Evolutionary conservation across 2,797 vertebrate genomes (phyloP).

Genomic region (Lepus oiostolus): DNA sequence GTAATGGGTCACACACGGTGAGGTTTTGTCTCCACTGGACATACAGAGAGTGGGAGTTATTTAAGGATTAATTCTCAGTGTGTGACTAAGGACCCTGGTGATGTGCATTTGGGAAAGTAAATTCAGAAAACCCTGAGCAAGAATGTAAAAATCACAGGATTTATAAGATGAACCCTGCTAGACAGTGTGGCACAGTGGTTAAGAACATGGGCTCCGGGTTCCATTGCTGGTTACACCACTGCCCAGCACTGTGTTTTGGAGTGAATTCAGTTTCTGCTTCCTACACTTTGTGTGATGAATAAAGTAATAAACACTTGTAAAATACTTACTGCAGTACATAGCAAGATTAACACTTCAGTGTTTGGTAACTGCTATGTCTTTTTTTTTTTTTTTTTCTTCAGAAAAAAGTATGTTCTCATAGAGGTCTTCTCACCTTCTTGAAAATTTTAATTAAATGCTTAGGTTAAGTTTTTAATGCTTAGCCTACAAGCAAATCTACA

Average conservation of each 20-base stretch:
- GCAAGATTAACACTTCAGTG: neutral
- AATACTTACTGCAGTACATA: neutral
- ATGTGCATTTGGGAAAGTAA: neutral
- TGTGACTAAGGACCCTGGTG: constrained; percentile 15
- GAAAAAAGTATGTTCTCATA: neutral
- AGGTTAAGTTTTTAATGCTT: neutral
- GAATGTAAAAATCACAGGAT: constrained; percentile 26
- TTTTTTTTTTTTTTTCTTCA: neutral
- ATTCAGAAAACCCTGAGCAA: neutral
- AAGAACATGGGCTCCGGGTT: neutral
- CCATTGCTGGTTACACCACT: neutral
- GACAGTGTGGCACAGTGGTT: neutral
- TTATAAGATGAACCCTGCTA: neutral
- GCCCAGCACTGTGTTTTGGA: neutral
- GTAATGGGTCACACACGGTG: neutral
- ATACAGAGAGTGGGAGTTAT: neutral
- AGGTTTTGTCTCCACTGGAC: too few species aligned
- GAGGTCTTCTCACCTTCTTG: neutral
- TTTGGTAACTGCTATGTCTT: neutral
- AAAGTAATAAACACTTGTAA: neutral
- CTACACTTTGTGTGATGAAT: neutral
- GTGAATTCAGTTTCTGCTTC: neutral
- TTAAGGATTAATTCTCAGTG: constrained; percentile 37
- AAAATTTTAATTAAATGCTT: constrained; percentile 32
- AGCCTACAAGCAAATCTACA: neutral